Conservation (phyloP, 1,140 invertebrate species). For the Ceratitis capitata region DNA sequence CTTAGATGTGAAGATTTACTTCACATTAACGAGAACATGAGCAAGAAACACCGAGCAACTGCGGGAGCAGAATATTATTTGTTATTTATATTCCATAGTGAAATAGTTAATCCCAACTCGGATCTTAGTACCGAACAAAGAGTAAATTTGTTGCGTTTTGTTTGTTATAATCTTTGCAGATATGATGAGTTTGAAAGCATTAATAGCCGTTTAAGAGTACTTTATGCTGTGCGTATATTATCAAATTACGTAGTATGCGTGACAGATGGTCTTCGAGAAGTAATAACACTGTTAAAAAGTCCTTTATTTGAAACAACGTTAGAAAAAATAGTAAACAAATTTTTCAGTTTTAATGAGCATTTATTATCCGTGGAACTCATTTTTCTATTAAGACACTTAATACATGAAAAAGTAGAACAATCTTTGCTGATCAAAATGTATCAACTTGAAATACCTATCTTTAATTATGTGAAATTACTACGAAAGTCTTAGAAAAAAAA, state of each 20-base stretch:
- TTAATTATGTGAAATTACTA: not conserved
- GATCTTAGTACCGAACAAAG: not conserved
- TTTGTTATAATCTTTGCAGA: slow-evolving; percentile 18
- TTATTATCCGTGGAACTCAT: slow-evolving; percentile 46
- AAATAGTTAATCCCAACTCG: slow-evolving; percentile 20
- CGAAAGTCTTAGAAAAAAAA: too few relatives aligned
- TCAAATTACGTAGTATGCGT: slow-evolving; percentile 49
- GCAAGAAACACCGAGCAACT: not conserved
- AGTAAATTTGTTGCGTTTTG: slow-evolving; percentile 38
- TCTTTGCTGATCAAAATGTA: not conserved
- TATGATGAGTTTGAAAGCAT: not conserved
- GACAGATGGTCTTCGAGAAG: not conserved
- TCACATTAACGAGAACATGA: slow-evolving; percentile 47
- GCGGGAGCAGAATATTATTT: slow-evolving; percentile 49
- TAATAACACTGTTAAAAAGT: slow-evolving; percentile 27
- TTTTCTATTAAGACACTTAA: slow-evolving; percentile 42
- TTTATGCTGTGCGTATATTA: slow-evolving; percentile 51
- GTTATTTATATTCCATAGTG: slow-evolving; percentile 50
- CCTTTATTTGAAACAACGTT: slow-evolving; percentile 39
- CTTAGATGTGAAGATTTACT: slow-evolving; percentile 48
- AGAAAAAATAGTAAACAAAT: slow-evolving; percentile 45
- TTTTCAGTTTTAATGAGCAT: slow-evolving; percentile 46
- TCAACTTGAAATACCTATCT: not conserved
- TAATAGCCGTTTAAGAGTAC: slow-evolving; percentile 17
- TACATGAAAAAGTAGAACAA: not conserved